Evolutionary conservation across 2,888 invertebrate species (phyloP), one percentile per base, ranked within the genome.

Genomic region (Mimachlamys varia): DNA sequence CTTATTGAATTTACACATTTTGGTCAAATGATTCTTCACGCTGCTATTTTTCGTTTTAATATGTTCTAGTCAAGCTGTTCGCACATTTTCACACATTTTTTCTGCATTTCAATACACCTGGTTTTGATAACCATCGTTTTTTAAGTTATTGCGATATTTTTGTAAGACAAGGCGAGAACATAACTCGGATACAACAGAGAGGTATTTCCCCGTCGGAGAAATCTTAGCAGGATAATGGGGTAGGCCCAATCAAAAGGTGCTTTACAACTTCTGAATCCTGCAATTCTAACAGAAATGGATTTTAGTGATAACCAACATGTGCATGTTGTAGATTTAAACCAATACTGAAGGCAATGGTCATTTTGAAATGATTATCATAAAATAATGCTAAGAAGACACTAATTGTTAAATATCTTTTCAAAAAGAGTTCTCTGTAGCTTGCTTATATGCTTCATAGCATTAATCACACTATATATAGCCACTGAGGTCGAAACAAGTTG

Each of bases 1-100:
- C 58, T 53, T 19, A 19, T 3, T n/a, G n/a, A 58, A 58, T 22
- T 58, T 58, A 19, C 22, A 22, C 2, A 58, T 58, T 22, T 15
- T 15, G 19, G 19, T 58, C 22, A 58, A 55, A 44, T 44, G 44
- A 44, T 44, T 58, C n/a, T 19, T 58, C 58, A 22, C n/a, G 58
- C 58, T 58, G 22, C n/a, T 58, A 7, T 4, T 22, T 58, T 19
- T 19, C 55, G n/a, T 58, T n/a, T 19, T 58, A 58, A 58, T 58
- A 22, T 58, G 19, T 19, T 58, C 2, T 58, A n/a, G 15, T 58
- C 58, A 58, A 58, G 58, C 58, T 58, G 58, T 58, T 58, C 19
- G 58, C 58, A 58, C 58, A 58, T 58, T 58, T 58, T 58, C 58
- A n/a, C 22, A 22, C 58, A 58, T 58, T 58, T 58, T 58, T 58